phyloP scores from a whole-genome alignment of 1,140 invertebrate genomes.

The Camponotus vicinus region DNA sequence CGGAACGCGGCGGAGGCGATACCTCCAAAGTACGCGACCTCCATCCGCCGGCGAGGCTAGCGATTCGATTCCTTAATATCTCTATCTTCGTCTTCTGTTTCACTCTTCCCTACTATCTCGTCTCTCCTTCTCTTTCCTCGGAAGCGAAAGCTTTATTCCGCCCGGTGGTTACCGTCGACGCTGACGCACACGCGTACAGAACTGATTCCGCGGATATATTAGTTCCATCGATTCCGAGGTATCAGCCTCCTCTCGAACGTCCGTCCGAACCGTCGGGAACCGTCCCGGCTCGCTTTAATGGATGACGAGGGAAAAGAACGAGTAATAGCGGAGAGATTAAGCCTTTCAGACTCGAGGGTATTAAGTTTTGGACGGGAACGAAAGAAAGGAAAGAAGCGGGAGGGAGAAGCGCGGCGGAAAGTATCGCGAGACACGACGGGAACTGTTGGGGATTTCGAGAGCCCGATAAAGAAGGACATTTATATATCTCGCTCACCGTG shows the following conservation, averaged over 20 bases:
- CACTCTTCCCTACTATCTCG: background rate
- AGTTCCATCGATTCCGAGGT: conserved; percentile 75
- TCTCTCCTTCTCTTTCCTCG: background rate
- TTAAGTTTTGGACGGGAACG: conserved; percentile 71
- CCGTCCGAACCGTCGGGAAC: conserved; percentile 54
- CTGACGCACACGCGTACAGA: conserved; percentile 57
- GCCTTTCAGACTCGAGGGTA: conserved; percentile 68
- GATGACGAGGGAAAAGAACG: conserved; percentile 65
- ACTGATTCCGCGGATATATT: conserved; percentile 78
- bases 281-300: conserved; percentile 66
- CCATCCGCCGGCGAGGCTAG: conserved; percentile 30
- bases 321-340: conserved; percentile 73
- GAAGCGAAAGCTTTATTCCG: background rate
- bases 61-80: conserved; percentile 78
- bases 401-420: conserved; percentile 19
- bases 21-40: conserved; percentile 56
- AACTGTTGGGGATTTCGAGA: conserved; percentile 54
- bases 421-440: conserved; percentile 46
- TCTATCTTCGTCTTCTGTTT: conserved; percentile 54
- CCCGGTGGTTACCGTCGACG: conserved; percentile 49
- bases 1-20: conserved; percentile 68
- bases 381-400: conserved; percentile 25
- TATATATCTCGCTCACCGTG: conserved; percentile 52
- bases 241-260: conserved; percentile 67
- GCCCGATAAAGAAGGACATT: conserved; percentile 27